Base-by-base conservation (phyloP, 1,140 invertebrate species). In the Lordiphosa stackelbergi region DNA sequence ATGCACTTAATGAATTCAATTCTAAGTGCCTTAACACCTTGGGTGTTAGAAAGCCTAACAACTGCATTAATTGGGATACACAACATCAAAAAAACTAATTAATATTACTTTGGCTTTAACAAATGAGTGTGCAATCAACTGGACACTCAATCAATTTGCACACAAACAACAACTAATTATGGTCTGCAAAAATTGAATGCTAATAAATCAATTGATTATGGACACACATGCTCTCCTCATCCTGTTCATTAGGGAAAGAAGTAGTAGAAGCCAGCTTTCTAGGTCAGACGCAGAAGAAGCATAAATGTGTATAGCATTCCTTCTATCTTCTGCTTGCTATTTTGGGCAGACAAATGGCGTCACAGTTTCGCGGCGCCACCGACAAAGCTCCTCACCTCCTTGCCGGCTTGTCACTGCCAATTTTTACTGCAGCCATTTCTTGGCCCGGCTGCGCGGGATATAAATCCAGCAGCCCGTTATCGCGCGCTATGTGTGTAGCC, bases 321-420 rank as follows among this genome's bases (percentile, higher is more conserved):
- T 34, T 46, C 9, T 31, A n/a, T 11, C 41, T 8, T 53, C 12
- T 19, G 47, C 47, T 49, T 35, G 34, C 47, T 41, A 53, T 46
- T 53, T 53, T 53, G 24, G 40, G 31, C 24, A 53, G 52, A 53
- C 52, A 53, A 53, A 53, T 53, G 52, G 52, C 52, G 52, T 53
- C 52, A 10, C 52, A 53, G 52, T 34, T 43, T 53, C 24, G 12
- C 41, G 52, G 52, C 52, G 52, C 40, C 52, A 53, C n/a, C 36
- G 8, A n/a, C 19, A 37, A 31, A 52, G 19, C 19, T 37, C 11
- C 11, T 13, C 35, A 38, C 22, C 37, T 24, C 9, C n/a, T 38
- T 40, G 49, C 48, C 36, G 42, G 48, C 48, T 8, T 51, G 48
- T 51, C 48, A 51, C 13, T 51, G 48, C 37, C 49, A 52, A 52